These are phyloP conservation scores for Henicopernis longicauda DNA, from an alignment of 2,113 vertebrate genomes.

Conservation along the genomic window DNA sequence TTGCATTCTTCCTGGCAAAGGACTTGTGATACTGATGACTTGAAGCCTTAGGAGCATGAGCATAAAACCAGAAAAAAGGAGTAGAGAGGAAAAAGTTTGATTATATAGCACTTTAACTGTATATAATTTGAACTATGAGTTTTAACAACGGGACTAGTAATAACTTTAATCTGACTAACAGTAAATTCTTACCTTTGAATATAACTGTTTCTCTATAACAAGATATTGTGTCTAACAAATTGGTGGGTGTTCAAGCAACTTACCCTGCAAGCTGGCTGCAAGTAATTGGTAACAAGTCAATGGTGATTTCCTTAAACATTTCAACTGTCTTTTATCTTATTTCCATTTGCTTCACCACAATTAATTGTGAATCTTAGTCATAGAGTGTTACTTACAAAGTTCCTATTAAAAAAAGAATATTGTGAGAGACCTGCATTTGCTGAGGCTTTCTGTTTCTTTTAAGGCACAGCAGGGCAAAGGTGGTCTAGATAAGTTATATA, in stretches of 20 bases:
- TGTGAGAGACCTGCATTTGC: neutral
- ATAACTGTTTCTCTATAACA: neutral
- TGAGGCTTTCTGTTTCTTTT: neutral
- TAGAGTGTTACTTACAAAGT: neutral
- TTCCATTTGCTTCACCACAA: neutral
- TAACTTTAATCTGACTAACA: neutral
- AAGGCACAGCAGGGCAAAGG: neutral
- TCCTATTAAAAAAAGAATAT: neutral
- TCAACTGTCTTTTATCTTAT: neutral
- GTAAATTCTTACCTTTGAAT: neutral
- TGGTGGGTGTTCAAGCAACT: neutral
- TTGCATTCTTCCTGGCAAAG: neutral
- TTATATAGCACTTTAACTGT: neutral
- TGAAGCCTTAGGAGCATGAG: neutral
- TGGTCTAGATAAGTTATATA: neutral
- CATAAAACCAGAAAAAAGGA: neutral
- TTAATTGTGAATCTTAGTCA: neutral
- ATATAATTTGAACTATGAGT: neutral
- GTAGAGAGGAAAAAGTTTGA: neutral
- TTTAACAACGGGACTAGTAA: neutral
- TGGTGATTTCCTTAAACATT: neutral
- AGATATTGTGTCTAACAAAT: neutral
- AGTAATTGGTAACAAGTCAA: neutral
- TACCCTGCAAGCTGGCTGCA: neutral
- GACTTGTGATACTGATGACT: neutral